A percentile compares a stretch with the other conserved stretches of the same genome.
phyloP scores from a whole-genome alignment of 2,888 invertebrate species.

The Drosophila hawaiiensis region DNA sequence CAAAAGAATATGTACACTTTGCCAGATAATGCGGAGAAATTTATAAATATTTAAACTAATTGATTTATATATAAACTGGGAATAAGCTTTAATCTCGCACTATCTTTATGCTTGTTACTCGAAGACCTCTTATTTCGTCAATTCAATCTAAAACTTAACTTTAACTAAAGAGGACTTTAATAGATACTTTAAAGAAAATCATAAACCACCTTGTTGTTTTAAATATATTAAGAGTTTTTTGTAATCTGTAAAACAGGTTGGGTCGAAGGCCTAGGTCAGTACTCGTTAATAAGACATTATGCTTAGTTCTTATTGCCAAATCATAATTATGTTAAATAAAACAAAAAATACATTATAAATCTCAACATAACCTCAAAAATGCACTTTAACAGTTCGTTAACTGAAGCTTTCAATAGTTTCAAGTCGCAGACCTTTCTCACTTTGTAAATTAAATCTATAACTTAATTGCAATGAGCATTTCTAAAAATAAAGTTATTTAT shows the following conservation, averaged over 20 bases:
- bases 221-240: neutral
- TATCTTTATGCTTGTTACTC: neutral
- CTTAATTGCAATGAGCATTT: neutral
- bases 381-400: neutral
- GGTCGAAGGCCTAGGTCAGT: neutral
- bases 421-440: neutral
- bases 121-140: neutral
- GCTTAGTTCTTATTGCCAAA: neutral
- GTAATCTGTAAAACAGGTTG: neutral
- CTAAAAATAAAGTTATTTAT: neutral
- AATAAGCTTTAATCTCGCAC: neutral
- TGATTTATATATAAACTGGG: too few species aligned
- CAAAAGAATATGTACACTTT: neutral
- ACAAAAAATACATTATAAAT: neutral
- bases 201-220: neutral
- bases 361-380: neutral
- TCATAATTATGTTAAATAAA: neutral
- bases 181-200: neutral
- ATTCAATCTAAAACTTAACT: neutral
- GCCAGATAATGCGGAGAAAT: neutral
- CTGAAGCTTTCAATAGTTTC: neutral
- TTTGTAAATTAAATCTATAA: neutral
- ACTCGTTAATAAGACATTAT: neutral
- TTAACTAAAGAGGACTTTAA: neutral
- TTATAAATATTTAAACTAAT: neutral